Evolutionary conservation across 1,140 invertebrate species (phyloP).

Genomic region (Bactericera cockerelli): DNA sequence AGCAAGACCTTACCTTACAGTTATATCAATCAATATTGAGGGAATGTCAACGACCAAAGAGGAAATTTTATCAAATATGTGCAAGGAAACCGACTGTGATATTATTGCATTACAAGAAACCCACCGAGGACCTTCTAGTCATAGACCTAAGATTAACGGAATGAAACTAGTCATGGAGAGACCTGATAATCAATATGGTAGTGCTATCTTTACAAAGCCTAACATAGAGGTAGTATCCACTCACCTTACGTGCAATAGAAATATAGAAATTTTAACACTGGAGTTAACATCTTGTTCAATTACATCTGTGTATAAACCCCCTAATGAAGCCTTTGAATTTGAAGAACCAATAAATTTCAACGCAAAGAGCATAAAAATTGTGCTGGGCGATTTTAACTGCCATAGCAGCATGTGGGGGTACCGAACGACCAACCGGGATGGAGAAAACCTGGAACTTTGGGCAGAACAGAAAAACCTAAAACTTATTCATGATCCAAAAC

Average conservation of each 20-base stretch:
- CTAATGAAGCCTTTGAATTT: not conserved
- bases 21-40: too few relatives aligned
- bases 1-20: too few relatives aligned
- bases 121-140: too few relatives aligned
- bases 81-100: too few relatives aligned
- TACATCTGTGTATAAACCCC: too few relatives aligned
- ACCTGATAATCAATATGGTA: too few relatives aligned
- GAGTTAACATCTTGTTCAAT: constrained; percentile 5
- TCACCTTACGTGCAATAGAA: not conserved
- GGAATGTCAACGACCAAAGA: too few relatives aligned
- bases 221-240: constrained; percentile 7
- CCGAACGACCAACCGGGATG: constrained; percentile 6
- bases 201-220: constrained; percentile 10
- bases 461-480: not conserved
- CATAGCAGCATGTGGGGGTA: constrained; percentile 11
- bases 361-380: constrained; percentile 5
- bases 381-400: too few relatives aligned
- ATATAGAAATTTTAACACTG: constrained; percentile 11
- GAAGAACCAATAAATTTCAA: constrained; percentile 11
- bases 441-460: too few relatives aligned
- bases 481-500: constrained; percentile 11
- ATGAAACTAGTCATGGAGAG: constrained; percentile 8
- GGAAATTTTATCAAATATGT: too few relatives aligned
- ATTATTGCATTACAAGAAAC: too few relatives aligned
- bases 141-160: constrained; percentile 7